phyloP scores from a whole-genome alignment of 2,888 invertebrate genomes.

The Melolontha melolontha region DNA sequence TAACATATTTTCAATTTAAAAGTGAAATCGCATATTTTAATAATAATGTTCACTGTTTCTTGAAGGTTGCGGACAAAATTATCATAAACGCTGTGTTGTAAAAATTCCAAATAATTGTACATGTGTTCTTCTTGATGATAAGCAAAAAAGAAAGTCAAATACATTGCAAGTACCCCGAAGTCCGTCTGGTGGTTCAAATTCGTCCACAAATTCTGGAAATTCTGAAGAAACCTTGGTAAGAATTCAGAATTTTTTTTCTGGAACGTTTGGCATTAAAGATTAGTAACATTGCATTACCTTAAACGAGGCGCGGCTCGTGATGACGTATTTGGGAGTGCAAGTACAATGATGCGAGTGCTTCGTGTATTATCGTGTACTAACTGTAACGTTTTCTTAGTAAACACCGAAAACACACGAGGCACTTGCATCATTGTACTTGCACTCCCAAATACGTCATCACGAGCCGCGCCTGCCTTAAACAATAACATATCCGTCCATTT shows the following conservation, averaged over 20 bases:
- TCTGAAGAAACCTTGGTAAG: slow-evolving; percentile 79
- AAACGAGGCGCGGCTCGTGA: slow-evolving; percentile 6
- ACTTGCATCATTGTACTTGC: no score
- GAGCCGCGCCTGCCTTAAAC: no score
- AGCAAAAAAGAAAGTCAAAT: slow-evolving; percentile 64
- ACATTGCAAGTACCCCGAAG: slow-evolving; percentile 73
- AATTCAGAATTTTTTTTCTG: slow-evolving; percentile 63
- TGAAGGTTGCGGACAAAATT: slow-evolving; percentile 95
- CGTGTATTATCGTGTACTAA: no score
- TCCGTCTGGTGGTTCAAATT: slow-evolving; percentile 81
- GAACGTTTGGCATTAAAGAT: slow-evolving; percentile 58
- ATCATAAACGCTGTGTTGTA: slow-evolving; percentile 97
- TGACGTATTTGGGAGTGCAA: no score
- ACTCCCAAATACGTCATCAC: no score
- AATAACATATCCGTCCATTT: no score
- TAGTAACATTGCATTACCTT: slow-evolving; percentile 40
- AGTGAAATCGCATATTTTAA: no score
- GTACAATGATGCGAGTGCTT: no score
- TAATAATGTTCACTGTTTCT: not conserved
- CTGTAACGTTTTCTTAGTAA: no score
- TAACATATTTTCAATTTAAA: no score
- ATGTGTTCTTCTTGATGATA: slow-evolving; percentile 64
- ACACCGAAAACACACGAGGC: no score
- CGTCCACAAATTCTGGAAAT: slow-evolving; percentile 69
- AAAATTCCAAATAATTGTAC: slow-evolving; percentile 98